These are phyloP conservation scores for Dinoponera quadriceps DNA, from an alignment of 1,140 invertebrate species.

Conservation along the genomic window DNA sequence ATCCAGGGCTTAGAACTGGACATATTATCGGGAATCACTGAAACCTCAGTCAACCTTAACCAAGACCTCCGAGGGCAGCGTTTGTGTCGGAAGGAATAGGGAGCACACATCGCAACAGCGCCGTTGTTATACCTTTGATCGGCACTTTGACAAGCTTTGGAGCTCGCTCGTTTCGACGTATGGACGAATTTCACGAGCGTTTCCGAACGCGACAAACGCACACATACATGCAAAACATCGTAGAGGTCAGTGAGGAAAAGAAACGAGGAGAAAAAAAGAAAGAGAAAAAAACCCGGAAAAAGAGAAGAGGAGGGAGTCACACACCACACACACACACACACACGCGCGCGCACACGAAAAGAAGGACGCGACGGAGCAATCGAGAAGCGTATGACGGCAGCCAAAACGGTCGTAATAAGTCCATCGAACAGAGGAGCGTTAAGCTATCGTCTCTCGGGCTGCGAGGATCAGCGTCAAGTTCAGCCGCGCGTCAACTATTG, in stretches of 20 bases:
- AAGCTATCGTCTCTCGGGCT: slow-evolving; percentile 48
- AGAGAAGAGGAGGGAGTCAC: slow-evolving; percentile 66
- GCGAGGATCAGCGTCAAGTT: slow-evolving; percentile 17
- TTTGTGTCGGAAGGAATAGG: slow-evolving; percentile 1
- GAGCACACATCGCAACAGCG: slow-evolving; percentile 47
- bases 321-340: slow-evolving; percentile 4
- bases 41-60: slow-evolving; percentile 57
- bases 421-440: slow-evolving; percentile 23
- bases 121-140: slow-evolving; percentile 38
- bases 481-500: slow-evolving; percentile 16
- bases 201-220: slow-evolving; percentile 48
- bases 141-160: slow-evolving; percentile 46
- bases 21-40: slow-evolving; percentile 5
- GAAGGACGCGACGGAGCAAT: slow-evolving; percentile 46
- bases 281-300: slow-evolving; percentile 54
- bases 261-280: slow-evolving; percentile 45
- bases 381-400: slow-evolving; percentile 54
- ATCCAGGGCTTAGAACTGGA: neutral
- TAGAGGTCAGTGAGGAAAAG: slow-evolving; percentile 4
- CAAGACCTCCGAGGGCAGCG: slow-evolving; percentile 39
- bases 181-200: slow-evolving; percentile 19
- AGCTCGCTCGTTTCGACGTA: slow-evolving; percentile 18
- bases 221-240: slow-evolving; percentile 54
- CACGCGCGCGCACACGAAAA: slow-evolving; percentile 40
- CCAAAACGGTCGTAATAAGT: slow-evolving; percentile 56